A percentile compares a stretch with the other conserved stretches of the same genome.
These are phyloP conservation scores for Ctenopoma multispine DNA, from an alignment of 2,797 vertebrate species.

Conservation along the genomic window DNA sequence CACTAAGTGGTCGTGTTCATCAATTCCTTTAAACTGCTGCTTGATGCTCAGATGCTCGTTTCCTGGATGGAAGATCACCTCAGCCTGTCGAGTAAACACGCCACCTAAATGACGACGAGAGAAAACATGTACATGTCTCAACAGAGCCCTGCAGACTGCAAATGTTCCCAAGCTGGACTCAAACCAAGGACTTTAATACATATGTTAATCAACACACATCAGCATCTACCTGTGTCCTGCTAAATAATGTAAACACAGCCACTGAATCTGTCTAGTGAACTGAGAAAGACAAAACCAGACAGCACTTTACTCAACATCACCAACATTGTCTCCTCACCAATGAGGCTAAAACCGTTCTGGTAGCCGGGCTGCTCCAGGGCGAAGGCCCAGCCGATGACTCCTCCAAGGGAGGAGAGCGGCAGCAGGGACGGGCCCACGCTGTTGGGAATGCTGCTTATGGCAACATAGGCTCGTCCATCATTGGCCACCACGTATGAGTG, in stretches of 20 bases:
- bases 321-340: constrained; percentile 78
- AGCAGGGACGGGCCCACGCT: constrained; percentile 88
- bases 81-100: constrained; percentile 88
- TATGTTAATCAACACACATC: too few species aligned
- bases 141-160: background rate
- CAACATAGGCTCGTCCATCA: constrained; percentile 93
- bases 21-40: constrained; percentile 91
- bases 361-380: constrained; percentile 91
- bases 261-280: too few species aligned
- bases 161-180: background rate
- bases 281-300: background rate
- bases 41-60: constrained; percentile 88
- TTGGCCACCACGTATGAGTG: constrained; percentile 96
- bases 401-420: constrained; percentile 90
- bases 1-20: constrained; percentile 93
- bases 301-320: background rate
- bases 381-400: constrained; percentile 96
- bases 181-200: background rate
- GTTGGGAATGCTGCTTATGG: constrained; percentile 89
- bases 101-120: constrained; percentile 81
- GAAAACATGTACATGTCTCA: background rate
- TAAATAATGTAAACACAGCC: too few species aligned
- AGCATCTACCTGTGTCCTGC: too few species aligned
- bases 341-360: constrained; percentile 92
- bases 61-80: constrained; percentile 89